Evolutionary conservation across 64 coral and sea anemone genomes (phyloP).

Genomic region (Dendronephthya gigantea): DNA sequence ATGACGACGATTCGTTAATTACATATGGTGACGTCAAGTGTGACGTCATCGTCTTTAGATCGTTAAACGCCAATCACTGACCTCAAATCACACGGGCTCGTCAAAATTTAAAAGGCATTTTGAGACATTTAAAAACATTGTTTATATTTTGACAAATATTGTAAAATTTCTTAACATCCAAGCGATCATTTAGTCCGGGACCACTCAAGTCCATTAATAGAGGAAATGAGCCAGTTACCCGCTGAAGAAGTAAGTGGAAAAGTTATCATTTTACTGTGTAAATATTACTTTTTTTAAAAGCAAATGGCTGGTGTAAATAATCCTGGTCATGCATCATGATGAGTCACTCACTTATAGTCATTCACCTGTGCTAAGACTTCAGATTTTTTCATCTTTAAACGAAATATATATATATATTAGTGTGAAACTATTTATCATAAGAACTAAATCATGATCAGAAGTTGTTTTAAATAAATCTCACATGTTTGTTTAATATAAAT

Average conservation of each 20-base stretch:
- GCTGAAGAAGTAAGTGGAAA: slow-evolving; percentile 75
- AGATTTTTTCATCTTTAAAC: no score
- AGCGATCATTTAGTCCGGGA: neutral
- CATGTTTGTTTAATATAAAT: neutral
- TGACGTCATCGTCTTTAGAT: no score
- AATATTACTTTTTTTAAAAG: neutral
- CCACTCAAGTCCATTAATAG: neutral
- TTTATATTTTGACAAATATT: neutral
- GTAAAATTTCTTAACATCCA: neutral
- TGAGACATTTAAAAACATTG: neutral
- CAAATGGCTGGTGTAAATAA: neutral
- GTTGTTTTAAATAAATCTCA: neutral
- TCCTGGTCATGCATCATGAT: neutral
- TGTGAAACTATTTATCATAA: no score
- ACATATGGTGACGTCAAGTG: neutral
- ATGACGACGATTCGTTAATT: no score
- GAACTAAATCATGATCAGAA: no score
- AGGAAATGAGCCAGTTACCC: slow-evolving; percentile 73
- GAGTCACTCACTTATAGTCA: neutral
- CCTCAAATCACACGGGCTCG: neutral
- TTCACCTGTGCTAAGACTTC: no score
- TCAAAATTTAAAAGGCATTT: neutral
- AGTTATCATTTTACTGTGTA: slow-evolving; percentile 15
- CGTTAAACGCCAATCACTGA: neutral
- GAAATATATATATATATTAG: no score